A percentile compares a stretch with the other conserved stretches of the same genome.
Conservation (phyloP, 1,140 invertebrate genomes). For the Neotoxoptera formosana region DNA sequence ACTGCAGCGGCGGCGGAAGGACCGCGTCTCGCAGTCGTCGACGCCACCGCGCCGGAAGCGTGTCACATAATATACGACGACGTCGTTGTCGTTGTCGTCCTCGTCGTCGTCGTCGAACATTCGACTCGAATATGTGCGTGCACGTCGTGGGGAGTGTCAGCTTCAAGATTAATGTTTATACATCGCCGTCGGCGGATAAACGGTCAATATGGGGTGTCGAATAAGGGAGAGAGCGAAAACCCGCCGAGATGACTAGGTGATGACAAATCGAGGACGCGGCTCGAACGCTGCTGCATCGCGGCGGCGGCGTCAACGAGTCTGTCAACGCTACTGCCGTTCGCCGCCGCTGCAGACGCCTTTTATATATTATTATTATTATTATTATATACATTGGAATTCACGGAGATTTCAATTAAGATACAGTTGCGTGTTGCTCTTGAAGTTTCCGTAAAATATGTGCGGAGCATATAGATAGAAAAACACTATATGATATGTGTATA, state of each 20-base stretch:
- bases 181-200: neutral
- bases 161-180: conserved; percentile 29
- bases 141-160: conserved; percentile 25
- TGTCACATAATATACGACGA: neutral
- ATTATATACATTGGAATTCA: neutral
- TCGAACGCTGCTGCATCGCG: neutral
- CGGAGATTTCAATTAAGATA: conserved; percentile 29
- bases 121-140: neutral
- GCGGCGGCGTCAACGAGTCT: neutral
- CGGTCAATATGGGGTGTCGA: conserved; percentile 38
- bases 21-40: neutral
- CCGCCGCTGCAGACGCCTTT: neutral
- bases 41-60: neutral
- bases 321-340: neutral
- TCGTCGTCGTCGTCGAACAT: neutral
- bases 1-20: neutral
- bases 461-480: neutral
- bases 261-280: conserved; percentile 6
- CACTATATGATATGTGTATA: neutral
- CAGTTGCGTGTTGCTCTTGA: neutral
- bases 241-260: conserved; percentile 18
- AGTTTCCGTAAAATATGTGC: conserved; percentile 8
- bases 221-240: neutral
- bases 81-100: too few relatives aligned
- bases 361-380: neutral